Conservation (phyloP, 2,797 vertebrate genomes). For the Sebastes itinus region DNA sequence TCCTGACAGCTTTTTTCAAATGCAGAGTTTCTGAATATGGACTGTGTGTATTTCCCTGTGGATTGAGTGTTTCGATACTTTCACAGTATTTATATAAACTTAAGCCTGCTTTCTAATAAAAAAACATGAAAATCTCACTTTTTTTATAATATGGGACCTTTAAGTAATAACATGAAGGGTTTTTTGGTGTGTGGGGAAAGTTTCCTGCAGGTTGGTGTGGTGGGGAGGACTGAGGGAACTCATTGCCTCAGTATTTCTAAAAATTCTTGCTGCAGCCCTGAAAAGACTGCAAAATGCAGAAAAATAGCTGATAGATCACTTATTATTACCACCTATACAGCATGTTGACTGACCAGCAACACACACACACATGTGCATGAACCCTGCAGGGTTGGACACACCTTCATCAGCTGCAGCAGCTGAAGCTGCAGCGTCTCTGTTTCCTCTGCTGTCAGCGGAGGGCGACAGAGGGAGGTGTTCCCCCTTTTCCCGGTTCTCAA, state of each 20-base stretch:
- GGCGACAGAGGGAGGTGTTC: slow-evolving; percentile 82
- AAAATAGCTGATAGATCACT: background rate
- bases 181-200: too few species aligned
- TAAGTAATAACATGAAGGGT: too few species aligned
- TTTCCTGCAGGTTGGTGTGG: too few species aligned
- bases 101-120: too few species aligned
- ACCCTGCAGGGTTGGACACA: background rate
- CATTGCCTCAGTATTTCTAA: background rate
- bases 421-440: slow-evolving; percentile 6
- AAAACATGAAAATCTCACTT: too few species aligned
- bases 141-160: too few species aligned
- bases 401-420: slow-evolving; percentile 32
- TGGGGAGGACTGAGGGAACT: too few species aligned
- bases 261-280: background rate
- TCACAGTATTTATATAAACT: too few species aligned
- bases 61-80: too few species aligned
- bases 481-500: slow-evolving; percentile 52
- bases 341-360: background rate
- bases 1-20: too few species aligned
- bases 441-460: slow-evolving; percentile 80
- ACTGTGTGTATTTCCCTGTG: too few species aligned
- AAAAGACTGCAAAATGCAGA: background rate
- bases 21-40: too few species aligned
- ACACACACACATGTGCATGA: background rate
- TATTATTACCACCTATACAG: background rate